A percentile compares a stretch with the other conserved stretches of the same genome.
Conservation (phyloP, 2,888 invertebrate species). For the Drosophila suboccidentalis region DNA sequence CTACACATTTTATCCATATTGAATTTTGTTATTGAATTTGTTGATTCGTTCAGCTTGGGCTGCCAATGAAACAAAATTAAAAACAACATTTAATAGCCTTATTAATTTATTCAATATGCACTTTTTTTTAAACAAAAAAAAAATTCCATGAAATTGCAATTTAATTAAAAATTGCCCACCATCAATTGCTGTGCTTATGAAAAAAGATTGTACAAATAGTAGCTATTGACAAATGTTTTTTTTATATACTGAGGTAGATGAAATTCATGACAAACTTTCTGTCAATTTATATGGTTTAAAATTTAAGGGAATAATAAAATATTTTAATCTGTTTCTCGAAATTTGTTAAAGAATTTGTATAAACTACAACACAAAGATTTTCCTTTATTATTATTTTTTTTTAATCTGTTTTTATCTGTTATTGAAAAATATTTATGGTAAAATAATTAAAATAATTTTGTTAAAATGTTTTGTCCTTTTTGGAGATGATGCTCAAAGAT, state of each 20-base stretch:
- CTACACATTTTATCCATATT: constrained; percentile 14
- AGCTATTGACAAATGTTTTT: neutral
- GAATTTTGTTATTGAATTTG: constrained; percentile 9
- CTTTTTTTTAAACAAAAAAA: constrained; percentile 8
- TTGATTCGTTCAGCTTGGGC: constrained; percentile 2
- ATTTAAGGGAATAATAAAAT: neutral
- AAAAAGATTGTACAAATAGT: neutral
- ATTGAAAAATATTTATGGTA: constrained; percentile 1
- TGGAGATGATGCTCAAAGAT: neutral
- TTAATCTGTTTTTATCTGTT: neutral
- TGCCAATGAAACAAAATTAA: constrained; percentile 19
- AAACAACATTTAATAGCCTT: constrained; percentile 37
- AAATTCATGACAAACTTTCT: neutral
- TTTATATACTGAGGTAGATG: neutral
- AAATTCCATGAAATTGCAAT: constrained; percentile 17
- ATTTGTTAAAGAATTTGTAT: neutral
- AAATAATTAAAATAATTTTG: constrained; percentile 1
- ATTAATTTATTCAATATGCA: constrained; percentile 26
- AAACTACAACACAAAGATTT: neutral
- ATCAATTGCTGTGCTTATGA: neutral
- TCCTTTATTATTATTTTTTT: too few relatives aligned
- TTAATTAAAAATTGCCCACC: constrained; percentile 12
- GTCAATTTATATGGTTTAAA: neutral
- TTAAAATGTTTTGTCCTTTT: neutral
- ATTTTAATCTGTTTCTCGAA: neutral